Percentiles rank a stretch among this genome's conserved stretches.
These are phyloP conservation scores for Labeo rohita DNA, from an alignment of 2,113 vertebrate species.

Conservation along the genomic window DNA sequence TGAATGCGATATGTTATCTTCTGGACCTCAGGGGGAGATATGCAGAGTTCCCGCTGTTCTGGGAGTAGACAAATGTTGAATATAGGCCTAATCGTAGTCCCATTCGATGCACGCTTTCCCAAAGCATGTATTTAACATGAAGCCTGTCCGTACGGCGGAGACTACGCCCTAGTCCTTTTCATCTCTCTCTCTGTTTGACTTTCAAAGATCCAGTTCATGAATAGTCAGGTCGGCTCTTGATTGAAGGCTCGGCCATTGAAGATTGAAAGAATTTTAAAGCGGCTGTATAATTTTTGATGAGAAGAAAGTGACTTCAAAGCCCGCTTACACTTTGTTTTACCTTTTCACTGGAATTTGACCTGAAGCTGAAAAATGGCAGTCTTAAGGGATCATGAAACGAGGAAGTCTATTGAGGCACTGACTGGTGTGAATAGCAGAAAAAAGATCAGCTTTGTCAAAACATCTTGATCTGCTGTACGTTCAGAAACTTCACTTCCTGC, in stretches of 20 bases:
- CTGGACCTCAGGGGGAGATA: conserved; percentile 24
- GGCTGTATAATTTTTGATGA: conserved; percentile 26
- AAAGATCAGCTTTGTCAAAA: conserved; percentile 32
- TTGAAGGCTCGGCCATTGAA: conserved; percentile 5
- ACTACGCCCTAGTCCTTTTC: conserved; percentile 23
- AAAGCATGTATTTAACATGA: conserved; percentile 47
- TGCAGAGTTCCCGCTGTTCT: conserved; percentile 19
- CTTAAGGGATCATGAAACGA: conserved; percentile 17
- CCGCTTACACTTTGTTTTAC: conserved; percentile 10
- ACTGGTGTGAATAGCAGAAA: conserved; percentile 19
- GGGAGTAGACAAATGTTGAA: conserved; percentile 47
- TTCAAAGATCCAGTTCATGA: conserved; percentile 40
- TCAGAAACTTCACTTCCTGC: conserved; percentile 7
- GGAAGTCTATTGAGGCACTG: conserved; percentile 6
- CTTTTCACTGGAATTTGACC: conserved; percentile 38
- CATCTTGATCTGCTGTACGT: not conserved
- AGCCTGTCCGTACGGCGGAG: conserved; percentile 5
- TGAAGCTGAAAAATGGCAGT: conserved; percentile 2
- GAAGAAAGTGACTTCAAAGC: conserved; percentile 17
- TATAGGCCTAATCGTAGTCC: conserved; percentile 21
- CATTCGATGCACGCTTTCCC: not conserved
- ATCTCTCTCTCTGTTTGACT: conserved; percentile 39
- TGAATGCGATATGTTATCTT: conserved; percentile 53
- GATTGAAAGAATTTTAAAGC: conserved; percentile 45
- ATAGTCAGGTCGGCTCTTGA: conserved; percentile 15